These are phyloP conservation scores for Scaptomyza flava DNA, from an alignment of 2,888 invertebrate species.

Conservation along the genomic window DNA sequence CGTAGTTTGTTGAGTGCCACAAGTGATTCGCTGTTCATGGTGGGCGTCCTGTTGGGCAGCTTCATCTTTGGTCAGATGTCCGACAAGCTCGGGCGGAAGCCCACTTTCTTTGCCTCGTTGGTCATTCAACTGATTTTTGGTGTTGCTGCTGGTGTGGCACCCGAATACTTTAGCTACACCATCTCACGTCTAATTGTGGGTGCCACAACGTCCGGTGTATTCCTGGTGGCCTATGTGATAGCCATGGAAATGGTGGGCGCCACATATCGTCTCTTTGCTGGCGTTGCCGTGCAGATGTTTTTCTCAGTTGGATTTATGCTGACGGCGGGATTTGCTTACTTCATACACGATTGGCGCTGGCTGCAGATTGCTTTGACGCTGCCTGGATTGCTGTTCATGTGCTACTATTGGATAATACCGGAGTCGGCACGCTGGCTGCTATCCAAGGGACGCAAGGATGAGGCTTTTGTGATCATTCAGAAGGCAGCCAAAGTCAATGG, in stretches of 20 bases:
- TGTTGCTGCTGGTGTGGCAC: slow-evolving; percentile 87
- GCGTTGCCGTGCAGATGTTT: slow-evolving; percentile 90
- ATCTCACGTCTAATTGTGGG: slow-evolving; percentile 89
- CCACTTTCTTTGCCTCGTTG: slow-evolving; percentile 90
- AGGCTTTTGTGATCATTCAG: slow-evolving; percentile 87
- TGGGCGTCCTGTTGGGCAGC: slow-evolving; percentile 90
- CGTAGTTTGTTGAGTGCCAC: slow-evolving; percentile 87
- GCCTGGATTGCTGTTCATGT: slow-evolving; percentile 88
- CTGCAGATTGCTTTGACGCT: slow-evolving; percentile 89
- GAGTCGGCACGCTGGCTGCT: slow-evolving; percentile 91
- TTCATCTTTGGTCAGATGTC: slow-evolving; percentile 90
- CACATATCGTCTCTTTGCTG: slow-evolving; percentile 88
- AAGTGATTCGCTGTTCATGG: slow-evolving; percentile 88
- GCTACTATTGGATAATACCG: slow-evolving; percentile 91
- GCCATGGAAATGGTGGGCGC: slow-evolving; percentile 91
- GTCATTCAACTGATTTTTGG: slow-evolving; percentile 89
- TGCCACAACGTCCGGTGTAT: slow-evolving; percentile 91
- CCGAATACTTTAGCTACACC: slow-evolving; percentile 89
- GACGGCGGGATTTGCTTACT: slow-evolving; percentile 88
- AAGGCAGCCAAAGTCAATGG: slow-evolving; percentile 88
- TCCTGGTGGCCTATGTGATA: slow-evolving; percentile 91
- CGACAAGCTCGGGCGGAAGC: slow-evolving; percentile 89
- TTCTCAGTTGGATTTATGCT: slow-evolving; percentile 90
- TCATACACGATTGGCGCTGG: slow-evolving; percentile 88
- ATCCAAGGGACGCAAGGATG: slow-evolving; percentile 87